Base-by-base conservation (phyloP, 1,140 invertebrate genomes). In the Homarus americanus region DNA sequence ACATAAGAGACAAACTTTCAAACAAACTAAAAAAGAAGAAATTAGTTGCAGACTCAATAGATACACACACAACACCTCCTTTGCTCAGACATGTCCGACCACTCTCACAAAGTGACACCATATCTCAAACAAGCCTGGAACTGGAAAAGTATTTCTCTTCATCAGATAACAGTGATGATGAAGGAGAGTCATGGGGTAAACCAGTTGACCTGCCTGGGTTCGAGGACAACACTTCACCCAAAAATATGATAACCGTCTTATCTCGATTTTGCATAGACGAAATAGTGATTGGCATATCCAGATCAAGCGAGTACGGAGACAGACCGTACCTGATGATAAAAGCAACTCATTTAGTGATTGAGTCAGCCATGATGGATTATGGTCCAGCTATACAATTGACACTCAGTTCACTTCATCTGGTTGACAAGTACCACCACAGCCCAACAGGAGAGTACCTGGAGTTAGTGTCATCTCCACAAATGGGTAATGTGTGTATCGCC, bases 211-310 rank as follows among this genome's bases (percentile, higher is more conserved):
- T 97, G 40, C 97, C 97, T 28, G 96, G 97, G 12, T 97, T 98
- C 92, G 97, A 98, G 93, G 97, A 98, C 93, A 97, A 97, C 93
- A 96, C 97, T 3, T 97, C 97, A 0, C 96, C 96, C 0, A 96
- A 95, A 92, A 98, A 97, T 94, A 96, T 95, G 84, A 97, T 97
- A 75, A 96, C 95, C 88, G 95, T 96, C 32, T 94, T 97, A 72
- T 94, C 97, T 82, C 95, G 97, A 92, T 96, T 97, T 93, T 95
- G 96, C 28, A 95, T 97, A 72, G 97, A 96, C 94, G 96, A 97
- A 95, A 95, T 96, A 93, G 93, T 82, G 32, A 78, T 91, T 79
- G 87, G 87, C 32, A 82, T 92, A 66, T 92, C 83, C 41, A 94
- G 96, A 40, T 96, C 96, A 0, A 96, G 95, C 92, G 96, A 97